These are phyloP conservation scores for Cotesia vestalis DNA, from an alignment of 1,140 invertebrate species.

Conservation along the genomic window DNA sequence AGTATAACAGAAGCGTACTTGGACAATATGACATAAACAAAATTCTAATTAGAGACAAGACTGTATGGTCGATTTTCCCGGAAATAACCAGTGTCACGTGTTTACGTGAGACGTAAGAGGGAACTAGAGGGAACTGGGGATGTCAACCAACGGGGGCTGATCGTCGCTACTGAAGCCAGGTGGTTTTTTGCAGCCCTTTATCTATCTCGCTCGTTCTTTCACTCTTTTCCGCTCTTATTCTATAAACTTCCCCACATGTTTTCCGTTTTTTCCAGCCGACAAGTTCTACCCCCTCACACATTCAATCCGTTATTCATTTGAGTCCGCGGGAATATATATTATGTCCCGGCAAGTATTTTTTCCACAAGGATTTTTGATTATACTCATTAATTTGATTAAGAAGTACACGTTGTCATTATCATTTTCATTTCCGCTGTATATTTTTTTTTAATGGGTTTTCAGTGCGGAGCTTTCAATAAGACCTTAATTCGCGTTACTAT, in stretches of 20 bases:
- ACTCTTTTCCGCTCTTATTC: constrained; percentile 3
- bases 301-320: constrained; percentile 11
- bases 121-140: constrained; percentile 27
- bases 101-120: constrained; percentile 16
- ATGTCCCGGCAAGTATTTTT: constrained; percentile 7
- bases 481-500: too few species aligned
- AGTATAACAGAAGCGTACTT: too few species aligned
- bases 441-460: background rate
- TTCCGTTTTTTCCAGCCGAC: constrained; percentile 21
- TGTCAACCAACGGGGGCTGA: constrained; percentile 22
- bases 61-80: constrained; percentile 3
- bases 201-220: constrained; percentile 19
- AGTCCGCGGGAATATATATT: background rate
- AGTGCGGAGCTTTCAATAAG: too few species aligned
- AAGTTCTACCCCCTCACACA: constrained; percentile 16
- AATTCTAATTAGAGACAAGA: constrained; percentile 4
- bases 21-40: too few species aligned
- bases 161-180: constrained; percentile 19
- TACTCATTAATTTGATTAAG: constrained; percentile 44
- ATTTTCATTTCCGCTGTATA: constrained; percentile 14
- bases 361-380: constrained; percentile 26
- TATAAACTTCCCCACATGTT: constrained; percentile 1
- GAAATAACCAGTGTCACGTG: constrained; percentile 3
- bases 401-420: constrained; percentile 32
- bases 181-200: constrained; percentile 27